Conservation (phyloP, 2,797 vertebrate genomes). For the Rhabdophis nuchalis region DNA sequence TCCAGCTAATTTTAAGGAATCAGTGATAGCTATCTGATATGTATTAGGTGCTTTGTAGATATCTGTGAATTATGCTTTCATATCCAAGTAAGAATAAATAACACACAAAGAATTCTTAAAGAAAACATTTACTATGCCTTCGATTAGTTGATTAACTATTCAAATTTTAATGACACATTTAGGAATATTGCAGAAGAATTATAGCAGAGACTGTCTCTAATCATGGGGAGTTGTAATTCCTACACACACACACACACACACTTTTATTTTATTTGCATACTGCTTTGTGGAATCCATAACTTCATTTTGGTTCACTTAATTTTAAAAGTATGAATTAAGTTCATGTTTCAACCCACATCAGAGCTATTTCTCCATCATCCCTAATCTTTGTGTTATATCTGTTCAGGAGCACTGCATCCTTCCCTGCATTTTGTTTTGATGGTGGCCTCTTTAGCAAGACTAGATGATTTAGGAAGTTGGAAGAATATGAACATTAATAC, state of each 20-base stretch:
- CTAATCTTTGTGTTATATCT: background rate
- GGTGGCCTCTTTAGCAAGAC: slow-evolving; percentile 17
- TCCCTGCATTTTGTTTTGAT: slow-evolving; percentile 19
- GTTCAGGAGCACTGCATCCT: background rate
- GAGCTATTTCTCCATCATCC: background rate
- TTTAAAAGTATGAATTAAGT: background rate
- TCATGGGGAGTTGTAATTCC: background rate
- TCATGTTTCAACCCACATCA: background rate
- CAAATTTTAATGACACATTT: background rate
- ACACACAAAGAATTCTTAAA: background rate
- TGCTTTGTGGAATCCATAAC: background rate
- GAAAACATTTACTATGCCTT: background rate
- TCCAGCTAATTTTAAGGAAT: background rate
- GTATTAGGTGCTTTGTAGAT: background rate
- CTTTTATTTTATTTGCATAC: background rate
- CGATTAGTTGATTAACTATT: background rate
- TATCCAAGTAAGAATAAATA: background rate
- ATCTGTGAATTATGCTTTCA: background rate
- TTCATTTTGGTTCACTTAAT: background rate
- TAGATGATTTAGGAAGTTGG: slow-evolving; percentile 27
- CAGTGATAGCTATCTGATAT: background rate
- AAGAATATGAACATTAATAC: slow-evolving; percentile 6
- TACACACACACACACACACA: background rate
- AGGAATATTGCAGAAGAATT: background rate
- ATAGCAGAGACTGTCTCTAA: background rate